Conservation (phyloP, 2,113 vertebrate species). For the Cnemophilus loriae region DNA sequence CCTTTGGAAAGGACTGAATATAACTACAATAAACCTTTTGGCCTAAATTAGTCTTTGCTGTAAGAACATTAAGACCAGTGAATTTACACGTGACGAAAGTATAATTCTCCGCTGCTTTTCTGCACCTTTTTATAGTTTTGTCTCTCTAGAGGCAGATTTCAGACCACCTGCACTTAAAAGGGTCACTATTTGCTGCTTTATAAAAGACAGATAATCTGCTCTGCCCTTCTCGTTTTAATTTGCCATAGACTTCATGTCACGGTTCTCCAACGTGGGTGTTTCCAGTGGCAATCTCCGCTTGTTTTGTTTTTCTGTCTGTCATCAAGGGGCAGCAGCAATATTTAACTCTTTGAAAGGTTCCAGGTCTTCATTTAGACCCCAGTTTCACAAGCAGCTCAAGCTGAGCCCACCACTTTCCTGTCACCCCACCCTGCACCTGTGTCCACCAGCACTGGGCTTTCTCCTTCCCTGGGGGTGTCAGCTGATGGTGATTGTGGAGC, state of each 20-base stretch:
- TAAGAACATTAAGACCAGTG: neutral
- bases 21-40: neutral
- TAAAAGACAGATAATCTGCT: neutral
- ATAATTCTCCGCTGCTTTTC: neutral
- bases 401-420: neutral
- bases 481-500: neutral
- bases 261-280: neutral
- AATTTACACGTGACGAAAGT: neutral
- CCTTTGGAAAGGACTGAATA: neutral
- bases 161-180: neutral
- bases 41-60: neutral
- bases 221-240: neutral
- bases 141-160: neutral
- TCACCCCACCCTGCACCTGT: neutral
- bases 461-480: neutral
- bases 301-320: neutral
- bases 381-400: neutral
- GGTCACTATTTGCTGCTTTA: neutral
- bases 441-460: neutral
- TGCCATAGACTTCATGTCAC: neutral
- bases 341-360: neutral
- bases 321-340: neutral
- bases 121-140: neutral
- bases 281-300: neutral
- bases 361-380: neutral